phyloP scores from a whole-genome alignment of 2,797 vertebrate species.

The Netta rufina region DNA sequence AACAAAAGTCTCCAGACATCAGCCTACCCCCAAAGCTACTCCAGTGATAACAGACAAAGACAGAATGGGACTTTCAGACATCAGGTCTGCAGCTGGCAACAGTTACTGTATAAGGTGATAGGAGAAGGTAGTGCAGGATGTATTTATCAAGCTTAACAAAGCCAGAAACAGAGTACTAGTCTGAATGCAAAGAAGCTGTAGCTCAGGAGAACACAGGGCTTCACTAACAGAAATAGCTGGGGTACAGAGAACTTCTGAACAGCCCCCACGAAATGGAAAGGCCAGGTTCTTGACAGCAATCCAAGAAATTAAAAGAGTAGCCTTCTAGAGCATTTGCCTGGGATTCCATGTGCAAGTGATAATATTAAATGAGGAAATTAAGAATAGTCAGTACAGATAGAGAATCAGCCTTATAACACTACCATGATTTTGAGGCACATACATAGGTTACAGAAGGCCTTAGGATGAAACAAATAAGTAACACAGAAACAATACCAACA shows the following conservation, averaged over 20 bases:
- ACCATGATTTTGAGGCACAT: accelerated
- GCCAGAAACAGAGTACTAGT: neutral
- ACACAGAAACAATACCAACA: neutral
- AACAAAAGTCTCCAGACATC: conserved; percentile 14
- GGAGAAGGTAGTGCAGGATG: neutral
- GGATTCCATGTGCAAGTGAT: neutral
- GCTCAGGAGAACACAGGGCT: neutral
- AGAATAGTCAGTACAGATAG: neutral
- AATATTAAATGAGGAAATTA: neutral
- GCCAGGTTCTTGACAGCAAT: neutral
- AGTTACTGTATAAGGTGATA: neutral
- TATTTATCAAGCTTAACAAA: conserved; percentile 30
- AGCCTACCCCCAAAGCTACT: conserved; percentile 32
- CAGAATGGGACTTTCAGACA: conserved; percentile 50
- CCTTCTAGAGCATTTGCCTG: neutral
- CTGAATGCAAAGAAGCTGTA: neutral
- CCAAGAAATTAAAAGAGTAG: neutral
- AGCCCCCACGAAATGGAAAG: neutral
- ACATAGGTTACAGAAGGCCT: neutral
- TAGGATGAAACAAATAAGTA: neutral
- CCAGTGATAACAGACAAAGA: conserved; percentile 39
- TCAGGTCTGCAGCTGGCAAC: conserved; percentile 28
- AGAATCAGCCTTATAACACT: neutral
- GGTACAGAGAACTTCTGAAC: neutral
- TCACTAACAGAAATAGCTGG: neutral